A percentile compares a stretch with the other conserved stretches of the same genome.
These are phyloP conservation scores for Leptestheria dahalacensis DNA, from an alignment of 1,140 invertebrate species.

Conservation along the genomic window DNA sequence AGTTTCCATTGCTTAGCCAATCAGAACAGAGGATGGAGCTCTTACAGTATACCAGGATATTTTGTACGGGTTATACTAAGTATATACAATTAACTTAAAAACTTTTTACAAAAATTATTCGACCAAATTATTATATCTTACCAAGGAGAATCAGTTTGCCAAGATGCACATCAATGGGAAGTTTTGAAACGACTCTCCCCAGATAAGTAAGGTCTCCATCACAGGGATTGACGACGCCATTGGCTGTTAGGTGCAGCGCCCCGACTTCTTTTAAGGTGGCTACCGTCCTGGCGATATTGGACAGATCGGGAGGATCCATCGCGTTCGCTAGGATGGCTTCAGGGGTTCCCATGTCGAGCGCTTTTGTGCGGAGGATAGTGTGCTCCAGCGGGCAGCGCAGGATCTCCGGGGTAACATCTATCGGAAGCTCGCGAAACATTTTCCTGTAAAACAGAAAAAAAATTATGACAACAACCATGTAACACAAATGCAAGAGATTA, in stretches of 20 bases:
- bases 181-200: constrained; percentile 59
- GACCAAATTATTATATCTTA: not conserved
- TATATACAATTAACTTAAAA: not conserved
- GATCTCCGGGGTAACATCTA: constrained; percentile 57
- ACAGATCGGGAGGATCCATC: constrained; percentile 70
- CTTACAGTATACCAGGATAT: too few relatives aligned
- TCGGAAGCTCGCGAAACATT: constrained; percentile 29
- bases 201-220: constrained; percentile 85
- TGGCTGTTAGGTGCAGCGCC: constrained; percentile 40
- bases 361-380: constrained; percentile 69
- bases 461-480: not conserved
- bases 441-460: not conserved
- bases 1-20: too few relatives aligned
- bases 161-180: constrained; percentile 68
- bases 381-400: constrained; percentile 61
- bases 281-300: constrained; percentile 63
- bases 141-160: constrained; percentile 71
- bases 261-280: constrained; percentile 65
- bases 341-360: constrained; percentile 69
- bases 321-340: constrained; percentile 63
- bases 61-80: not conserved
- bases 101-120: not conserved
- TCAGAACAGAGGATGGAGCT: too few relatives aligned
- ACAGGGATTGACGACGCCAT: constrained; percentile 34
- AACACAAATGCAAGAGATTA: not conserved